Conservation (phyloP, 1,140 invertebrate genomes). For the Theocolax elegans region DNA sequence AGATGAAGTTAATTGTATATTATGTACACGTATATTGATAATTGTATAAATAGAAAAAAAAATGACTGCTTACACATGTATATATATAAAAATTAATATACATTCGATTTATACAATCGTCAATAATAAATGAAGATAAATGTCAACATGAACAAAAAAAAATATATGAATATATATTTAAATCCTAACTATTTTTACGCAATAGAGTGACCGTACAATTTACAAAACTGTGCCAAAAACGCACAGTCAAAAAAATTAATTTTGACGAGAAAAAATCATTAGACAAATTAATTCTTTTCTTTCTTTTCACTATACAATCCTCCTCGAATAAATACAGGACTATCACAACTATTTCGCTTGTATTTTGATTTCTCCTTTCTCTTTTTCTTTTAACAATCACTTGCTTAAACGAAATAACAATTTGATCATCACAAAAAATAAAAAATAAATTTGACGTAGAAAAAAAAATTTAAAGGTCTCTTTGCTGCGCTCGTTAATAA, state of each 20-base stretch:
- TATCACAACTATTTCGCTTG: slow-evolving; percentile 55
- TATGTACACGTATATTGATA: too few relatives aligned
- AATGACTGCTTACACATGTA: too few relatives aligned
- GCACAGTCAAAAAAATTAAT: slow-evolving; percentile 41
- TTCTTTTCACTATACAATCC: slow-evolving; percentile 44
- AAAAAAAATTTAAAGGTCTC: neutral
- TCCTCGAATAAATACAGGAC: slow-evolving; percentile 59
- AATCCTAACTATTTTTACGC: too few relatives aligned
- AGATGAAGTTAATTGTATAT: too few relatives aligned
- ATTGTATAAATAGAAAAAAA: too few relatives aligned
- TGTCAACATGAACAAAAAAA: too few relatives aligned
- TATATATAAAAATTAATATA: too few relatives aligned
- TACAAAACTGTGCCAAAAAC: slow-evolving; percentile 49
- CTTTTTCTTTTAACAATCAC: slow-evolving; percentile 15
- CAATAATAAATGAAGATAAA: too few relatives aligned
- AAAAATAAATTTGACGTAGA: neutral
- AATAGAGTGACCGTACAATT: slow-evolving; percentile 49
- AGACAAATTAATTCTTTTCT: slow-evolving; percentile 8
- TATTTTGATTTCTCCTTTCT: neutral
- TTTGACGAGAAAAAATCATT: slow-evolving; percentile 33
- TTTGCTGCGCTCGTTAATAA: too few relatives aligned
- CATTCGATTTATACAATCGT: too few relatives aligned
- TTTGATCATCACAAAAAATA: slow-evolving; percentile 25
- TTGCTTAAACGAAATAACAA: slow-evolving; percentile 22
- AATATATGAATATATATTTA: too few relatives aligned